Evolutionary conservation across 2,113 vertebrate genomes (phyloP).

Genomic region (Nymphicus hollandicus): DNA sequence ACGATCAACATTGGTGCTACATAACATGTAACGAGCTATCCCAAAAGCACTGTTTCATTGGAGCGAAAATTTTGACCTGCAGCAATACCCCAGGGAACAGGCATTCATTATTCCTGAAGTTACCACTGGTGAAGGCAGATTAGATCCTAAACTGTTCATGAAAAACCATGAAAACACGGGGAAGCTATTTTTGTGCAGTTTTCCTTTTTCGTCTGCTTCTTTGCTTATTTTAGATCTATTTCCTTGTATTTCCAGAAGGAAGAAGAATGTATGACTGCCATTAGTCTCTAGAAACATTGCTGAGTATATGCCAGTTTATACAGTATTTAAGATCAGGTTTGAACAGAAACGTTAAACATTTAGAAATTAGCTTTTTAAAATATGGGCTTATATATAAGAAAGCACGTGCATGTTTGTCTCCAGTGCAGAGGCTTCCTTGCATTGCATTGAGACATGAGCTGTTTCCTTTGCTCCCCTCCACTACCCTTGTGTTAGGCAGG

Average conservation of each 20-base stretch:
- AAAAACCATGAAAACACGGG: rapidly evolving
- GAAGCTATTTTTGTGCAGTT: not conserved
- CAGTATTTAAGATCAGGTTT: not conserved
- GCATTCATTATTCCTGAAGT: not conserved
- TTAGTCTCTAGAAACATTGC: not conserved
- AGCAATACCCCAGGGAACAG: not conserved
- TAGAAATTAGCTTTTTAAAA: not conserved
- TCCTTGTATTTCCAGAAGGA: not conserved
- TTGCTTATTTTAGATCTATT: not conserved
- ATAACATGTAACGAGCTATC: not conserved
- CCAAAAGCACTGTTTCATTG: not conserved
- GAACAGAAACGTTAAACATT: not conserved
- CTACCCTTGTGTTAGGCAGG: not conserved
- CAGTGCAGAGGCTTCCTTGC: too few species aligned
- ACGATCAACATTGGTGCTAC: rapidly evolving
- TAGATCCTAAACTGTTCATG: not conserved
- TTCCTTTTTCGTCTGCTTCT: not conserved
- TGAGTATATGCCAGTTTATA: not conserved
- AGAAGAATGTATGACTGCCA: not conserved
- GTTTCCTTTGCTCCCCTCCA: too few species aligned
- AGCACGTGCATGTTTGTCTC: rapidly evolving
- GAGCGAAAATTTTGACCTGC: not conserved
- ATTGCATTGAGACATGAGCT: too few species aligned
- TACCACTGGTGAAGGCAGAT: not conserved
- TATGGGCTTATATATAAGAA: rapidly evolving